phyloP scores from a whole-genome alignment of 1,140 invertebrate species.

The Zophobas atratus region DNA sequence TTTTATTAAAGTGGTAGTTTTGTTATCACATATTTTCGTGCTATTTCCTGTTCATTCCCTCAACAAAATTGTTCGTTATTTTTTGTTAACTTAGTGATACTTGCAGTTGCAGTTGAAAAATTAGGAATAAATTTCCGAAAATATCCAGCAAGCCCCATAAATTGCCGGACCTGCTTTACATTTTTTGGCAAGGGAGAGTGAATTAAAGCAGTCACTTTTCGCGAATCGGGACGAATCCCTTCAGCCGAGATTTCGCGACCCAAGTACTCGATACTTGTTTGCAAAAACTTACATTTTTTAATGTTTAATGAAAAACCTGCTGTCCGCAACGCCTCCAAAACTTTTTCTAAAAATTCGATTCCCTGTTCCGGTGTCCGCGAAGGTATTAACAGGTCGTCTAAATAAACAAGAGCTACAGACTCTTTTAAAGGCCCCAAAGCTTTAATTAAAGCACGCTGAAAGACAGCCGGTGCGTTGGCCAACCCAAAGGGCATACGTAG shows the following conservation, averaged over 20 bases:
- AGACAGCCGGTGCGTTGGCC: constrained; percentile 31
- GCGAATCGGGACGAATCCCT: constrained; percentile 51
- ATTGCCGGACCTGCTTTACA: constrained; percentile 59
- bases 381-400: neutral
- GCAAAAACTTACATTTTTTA: constrained; percentile 5
- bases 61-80: constrained; percentile 55
- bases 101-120: constrained; percentile 55
- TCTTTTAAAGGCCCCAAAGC: neutral
- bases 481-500: constrained; percentile 56
- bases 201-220: constrained; percentile 62
- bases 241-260: neutral
- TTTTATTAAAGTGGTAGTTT: no score
- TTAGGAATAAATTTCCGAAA: constrained; percentile 62
- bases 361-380: neutral
- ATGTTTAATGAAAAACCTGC: constrained; percentile 6
- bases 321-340: neutral
- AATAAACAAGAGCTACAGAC: neutral
- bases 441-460: constrained; percentile 53
- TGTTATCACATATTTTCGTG: constrained; percentile 55
- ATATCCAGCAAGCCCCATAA: constrained; percentile 62
- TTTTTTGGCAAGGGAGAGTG: constrained; percentile 60
- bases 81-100: constrained; percentile 57
- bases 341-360: neutral
- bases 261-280: neutral
- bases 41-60: constrained; percentile 22